Evolutionary conservation across 2,888 invertebrate species (phyloP).

Genomic region (Heliconius hortense): DNA sequence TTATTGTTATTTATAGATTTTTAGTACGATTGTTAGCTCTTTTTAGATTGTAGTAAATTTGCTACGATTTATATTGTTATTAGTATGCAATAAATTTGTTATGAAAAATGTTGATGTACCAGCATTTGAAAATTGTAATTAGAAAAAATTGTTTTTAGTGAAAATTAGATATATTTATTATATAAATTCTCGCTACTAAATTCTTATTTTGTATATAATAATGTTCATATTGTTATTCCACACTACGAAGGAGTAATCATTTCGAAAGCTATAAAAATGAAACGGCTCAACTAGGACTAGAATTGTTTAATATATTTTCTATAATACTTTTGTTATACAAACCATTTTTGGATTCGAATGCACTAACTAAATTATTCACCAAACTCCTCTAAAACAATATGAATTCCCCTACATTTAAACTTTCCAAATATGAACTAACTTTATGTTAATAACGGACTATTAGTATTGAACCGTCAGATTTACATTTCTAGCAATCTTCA

Average conservation of each 20-base stretch:
- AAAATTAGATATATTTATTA: too few relatives aligned
- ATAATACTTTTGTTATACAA: not conserved
- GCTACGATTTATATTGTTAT: not conserved
- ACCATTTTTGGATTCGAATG: not conserved
- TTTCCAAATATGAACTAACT: slow-evolving; percentile 19
- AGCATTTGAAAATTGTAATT: too few relatives aligned
- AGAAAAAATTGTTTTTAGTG: too few relatives aligned
- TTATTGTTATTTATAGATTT: not conserved
- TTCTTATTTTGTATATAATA: too few relatives aligned
- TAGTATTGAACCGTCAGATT: slow-evolving; percentile 25
- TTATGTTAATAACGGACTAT: slow-evolving; percentile 24
- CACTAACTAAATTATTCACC: not conserved
- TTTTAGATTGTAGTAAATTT: not conserved
- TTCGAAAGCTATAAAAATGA: too few relatives aligned
- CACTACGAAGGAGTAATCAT: too few relatives aligned
- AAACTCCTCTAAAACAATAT: not conserved
- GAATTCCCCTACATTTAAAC: slow-evolving; percentile 20
- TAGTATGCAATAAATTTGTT: not conserved
- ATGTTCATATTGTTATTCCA: too few relatives aligned
- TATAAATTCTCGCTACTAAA: too few relatives aligned
- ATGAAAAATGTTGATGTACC: too few relatives aligned
- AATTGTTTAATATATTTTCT: not conserved
- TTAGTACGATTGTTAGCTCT: not conserved
- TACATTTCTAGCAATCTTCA: slow-evolving; percentile 27
- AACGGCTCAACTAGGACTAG: too few relatives aligned